Percentiles rank a stretch among this genome's conserved stretches.
Conservation (phyloP, 1,140 invertebrate species). For the Drosophila arawakana region DNA sequence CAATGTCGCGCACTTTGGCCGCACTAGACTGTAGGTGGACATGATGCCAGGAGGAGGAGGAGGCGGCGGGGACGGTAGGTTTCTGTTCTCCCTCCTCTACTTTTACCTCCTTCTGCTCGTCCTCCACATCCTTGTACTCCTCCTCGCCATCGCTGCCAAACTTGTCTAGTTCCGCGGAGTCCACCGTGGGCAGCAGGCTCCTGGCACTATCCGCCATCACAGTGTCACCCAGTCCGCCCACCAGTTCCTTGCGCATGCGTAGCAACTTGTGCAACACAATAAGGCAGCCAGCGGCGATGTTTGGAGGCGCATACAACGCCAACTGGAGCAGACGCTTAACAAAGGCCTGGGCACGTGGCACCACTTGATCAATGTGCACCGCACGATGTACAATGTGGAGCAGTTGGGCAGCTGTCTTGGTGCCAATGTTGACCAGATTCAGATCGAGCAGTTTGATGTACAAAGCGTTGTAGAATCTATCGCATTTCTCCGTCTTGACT, state of each 20-base stretch:
- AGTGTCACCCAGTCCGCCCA: conserved; percentile 41
- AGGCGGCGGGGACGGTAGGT: not conserved
- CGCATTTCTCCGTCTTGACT: conserved; percentile 84
- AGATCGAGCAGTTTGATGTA: conserved; percentile 94
- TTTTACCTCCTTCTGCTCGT: not conserved
- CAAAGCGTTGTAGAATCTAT: conserved; percentile 94
- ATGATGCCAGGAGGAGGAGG: conserved; percentile 71
- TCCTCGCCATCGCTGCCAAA: conserved; percentile 86
- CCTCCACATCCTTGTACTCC: conserved; percentile 85
- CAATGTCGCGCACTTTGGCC: conserved; percentile 66
- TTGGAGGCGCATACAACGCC: conserved; percentile 76
- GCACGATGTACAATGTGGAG: conserved; percentile 95
- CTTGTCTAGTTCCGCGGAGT: conserved; percentile 61
- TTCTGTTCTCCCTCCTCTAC: conserved; percentile 37
- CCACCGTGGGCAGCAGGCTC: conserved; percentile 9
- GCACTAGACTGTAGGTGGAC: conserved; percentile 39
- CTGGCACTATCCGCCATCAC: conserved; percentile 18
- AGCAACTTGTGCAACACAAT: conserved; percentile 83
- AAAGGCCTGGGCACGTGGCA: conserved; percentile 91
- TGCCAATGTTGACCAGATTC: conserved; percentile 87
- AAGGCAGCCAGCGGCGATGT: conserved; percentile 75
- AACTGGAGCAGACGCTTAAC: conserved; percentile 95
- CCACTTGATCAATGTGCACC: conserved; percentile 91
- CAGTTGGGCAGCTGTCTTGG: conserved; percentile 92
- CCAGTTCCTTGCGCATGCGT: conserved; percentile 68